Evolutionary conservation across 2,113 vertebrate species (phyloP).

Genomic region (Pomatostomus ruficeps): DNA sequence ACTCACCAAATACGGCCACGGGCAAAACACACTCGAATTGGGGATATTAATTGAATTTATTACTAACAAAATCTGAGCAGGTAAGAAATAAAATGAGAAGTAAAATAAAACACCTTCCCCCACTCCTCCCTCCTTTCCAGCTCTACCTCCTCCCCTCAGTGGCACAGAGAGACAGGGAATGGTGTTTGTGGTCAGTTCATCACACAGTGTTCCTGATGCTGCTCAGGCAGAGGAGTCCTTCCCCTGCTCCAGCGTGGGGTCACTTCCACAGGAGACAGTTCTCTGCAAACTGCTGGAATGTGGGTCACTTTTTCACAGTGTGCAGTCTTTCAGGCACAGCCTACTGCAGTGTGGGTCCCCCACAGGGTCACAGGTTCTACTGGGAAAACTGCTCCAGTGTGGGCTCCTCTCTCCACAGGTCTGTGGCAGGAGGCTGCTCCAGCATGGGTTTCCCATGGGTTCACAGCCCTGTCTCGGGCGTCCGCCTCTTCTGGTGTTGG

Average conservation of each 20-base stretch:
- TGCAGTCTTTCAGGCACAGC: not conserved
- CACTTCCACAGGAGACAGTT: not conserved
- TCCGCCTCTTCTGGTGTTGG: not conserved
- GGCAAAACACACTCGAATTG: not conserved
- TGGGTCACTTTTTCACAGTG: not conserved
- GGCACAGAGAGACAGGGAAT: not conserved
- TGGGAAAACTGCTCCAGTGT: not conserved
- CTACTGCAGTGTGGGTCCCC: not conserved
- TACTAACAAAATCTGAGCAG: not conserved
- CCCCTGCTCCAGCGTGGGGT: not conserved
- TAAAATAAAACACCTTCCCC: not conserved
- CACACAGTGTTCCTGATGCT: not conserved
- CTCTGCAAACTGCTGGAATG: not conserved
- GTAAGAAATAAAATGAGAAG: not conserved
- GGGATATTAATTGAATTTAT: not conserved
- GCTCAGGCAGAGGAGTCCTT: not conserved
- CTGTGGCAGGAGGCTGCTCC: not conserved
- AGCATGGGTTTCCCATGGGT: not conserved
- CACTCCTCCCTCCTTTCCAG: not conserved
- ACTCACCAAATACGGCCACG: accelerated
- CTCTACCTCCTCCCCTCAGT: not conserved
- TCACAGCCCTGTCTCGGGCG: not conserved
- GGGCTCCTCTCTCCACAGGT: not conserved
- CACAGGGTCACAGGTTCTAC: not conserved
- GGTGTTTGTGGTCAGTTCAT: not conserved